Evolutionary conservation across 2,113 vertebrate species (phyloP).

Genomic region (Macaca nemestrina): DNA sequence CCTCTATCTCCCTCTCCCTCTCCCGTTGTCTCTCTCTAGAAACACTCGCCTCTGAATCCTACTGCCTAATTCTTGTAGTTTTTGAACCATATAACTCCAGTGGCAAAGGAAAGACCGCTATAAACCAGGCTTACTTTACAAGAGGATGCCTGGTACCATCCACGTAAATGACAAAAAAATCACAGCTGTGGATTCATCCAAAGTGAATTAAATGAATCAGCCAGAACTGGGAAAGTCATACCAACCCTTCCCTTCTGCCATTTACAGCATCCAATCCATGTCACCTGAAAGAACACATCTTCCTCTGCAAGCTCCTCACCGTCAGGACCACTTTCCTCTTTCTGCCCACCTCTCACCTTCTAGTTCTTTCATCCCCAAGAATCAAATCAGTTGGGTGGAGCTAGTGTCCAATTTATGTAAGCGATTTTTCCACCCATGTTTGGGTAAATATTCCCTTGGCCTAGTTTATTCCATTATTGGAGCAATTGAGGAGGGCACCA

Average conservation of each 20-base stretch:
- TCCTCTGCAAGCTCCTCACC: neutral
- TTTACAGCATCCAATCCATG: neutral
- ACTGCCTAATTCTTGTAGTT: neutral
- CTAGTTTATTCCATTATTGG: neutral
- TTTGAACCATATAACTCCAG: neutral
- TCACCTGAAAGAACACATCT: neutral
- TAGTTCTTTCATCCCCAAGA: neutral
- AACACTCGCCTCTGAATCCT: neutral
- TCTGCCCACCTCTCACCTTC: neutral
- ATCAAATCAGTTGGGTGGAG: neutral
- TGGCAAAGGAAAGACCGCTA: neutral
- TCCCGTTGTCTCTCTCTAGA: neutral
- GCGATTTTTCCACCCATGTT: neutral
- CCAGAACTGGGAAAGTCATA: neutral
- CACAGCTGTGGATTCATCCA: neutral
- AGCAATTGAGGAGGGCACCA: slow-evolving; percentile 60
- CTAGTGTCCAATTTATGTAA: neutral
- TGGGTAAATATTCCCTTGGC: slow-evolving; percentile 49
- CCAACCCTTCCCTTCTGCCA: neutral
- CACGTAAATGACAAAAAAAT: neutral
- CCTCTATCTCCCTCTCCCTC: neutral
- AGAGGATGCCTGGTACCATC: neutral
- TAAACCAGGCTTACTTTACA: neutral
- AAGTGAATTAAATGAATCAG: slow-evolving; percentile 47
- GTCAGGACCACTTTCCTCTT: neutral